Base-by-base conservation (phyloP, 1,140 invertebrate species). In the Cryptotermes secundus region DNA sequence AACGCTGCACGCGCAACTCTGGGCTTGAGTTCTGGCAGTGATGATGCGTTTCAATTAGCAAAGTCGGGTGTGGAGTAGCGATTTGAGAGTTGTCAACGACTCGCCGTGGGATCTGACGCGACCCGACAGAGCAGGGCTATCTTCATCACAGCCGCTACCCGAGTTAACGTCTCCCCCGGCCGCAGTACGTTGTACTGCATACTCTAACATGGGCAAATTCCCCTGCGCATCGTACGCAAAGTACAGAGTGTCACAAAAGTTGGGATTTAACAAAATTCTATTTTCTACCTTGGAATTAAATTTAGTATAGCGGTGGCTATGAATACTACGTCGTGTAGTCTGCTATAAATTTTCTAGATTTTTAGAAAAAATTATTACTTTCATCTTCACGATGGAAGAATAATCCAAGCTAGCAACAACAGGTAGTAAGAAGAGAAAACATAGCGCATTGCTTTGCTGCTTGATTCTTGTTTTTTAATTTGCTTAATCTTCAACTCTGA, bases 1-100 rank as follows among this genome's bases (percentile, higher is more conserved):
- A 72, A 72, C 59, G 31, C 26, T 31, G n/a, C 59, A 31, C 31
- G 3, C 1, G 12, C 59, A 72, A 31, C 26, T 31, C n/a, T 72
- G 53, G n/a, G 59, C 26, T 72, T n/a, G 26, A 72, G 59, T 72
- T 72, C 31, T 72, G 59, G 59, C 59, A 72, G 59, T 31, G 59
- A 72, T n/a, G 26, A 72, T 72, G 59, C 26, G 59, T 72, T 72
- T 72, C 59, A 72, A 72, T 72, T 72, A 72, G n/a, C 59, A n/a
- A 26, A 72, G 59, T 49, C 4, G 19, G 45, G 22, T 49, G 45
- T 49, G 22, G 14, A 49, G 26, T 31, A 72, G 59, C 59, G 59
- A 72, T 31, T 26, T 31, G 59, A 26, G 59, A 72, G 26, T 72
- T 72, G 59, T 72, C 59, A 72, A 49, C 26, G 59, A n/a, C n/a